A percentile compares a stretch with the other conserved stretches of the same genome.
phyloP scores from a whole-genome alignment of 2,797 vertebrate species.

The Mionectes olivaceus region DNA sequence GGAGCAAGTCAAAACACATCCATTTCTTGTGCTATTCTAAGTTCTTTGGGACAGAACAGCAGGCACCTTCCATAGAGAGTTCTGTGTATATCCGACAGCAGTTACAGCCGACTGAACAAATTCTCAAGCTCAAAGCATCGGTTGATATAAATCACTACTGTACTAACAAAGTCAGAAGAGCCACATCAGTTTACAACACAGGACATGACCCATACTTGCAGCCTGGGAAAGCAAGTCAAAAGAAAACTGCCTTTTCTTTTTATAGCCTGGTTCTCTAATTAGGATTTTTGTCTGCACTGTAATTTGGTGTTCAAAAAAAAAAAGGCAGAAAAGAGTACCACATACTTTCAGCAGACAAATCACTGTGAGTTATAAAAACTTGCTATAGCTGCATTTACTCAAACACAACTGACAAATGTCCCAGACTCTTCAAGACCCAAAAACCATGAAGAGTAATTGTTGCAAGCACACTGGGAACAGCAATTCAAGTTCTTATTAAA shows the following conservation, averaged over 20 bases:
- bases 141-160: background rate
- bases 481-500: background rate
- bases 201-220: background rate
- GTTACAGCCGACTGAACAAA: slow-evolving; percentile 10
- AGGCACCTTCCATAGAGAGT: background rate
- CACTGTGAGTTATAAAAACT: background rate
- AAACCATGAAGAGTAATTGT: background rate
- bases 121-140: background rate
- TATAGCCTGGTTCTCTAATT: slow-evolving; percentile 19
- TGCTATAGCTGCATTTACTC: background rate
- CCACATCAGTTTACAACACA: background rate
- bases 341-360: background rate
- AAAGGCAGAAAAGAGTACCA: background rate
- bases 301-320: background rate
- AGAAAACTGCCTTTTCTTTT: slow-evolving; percentile 26
- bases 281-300: slow-evolving; percentile 12
- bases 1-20: background rate
- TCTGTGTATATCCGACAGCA: background rate
- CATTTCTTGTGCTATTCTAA: background rate
- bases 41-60: background rate
- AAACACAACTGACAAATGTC: background rate
- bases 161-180: background rate
- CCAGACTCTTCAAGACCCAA: background rate
- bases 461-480: background rate
- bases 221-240: slow-evolving; percentile 36